Conservation (phyloP, 2,888 invertebrate species). For the Drosophila peninsularis region DNA sequence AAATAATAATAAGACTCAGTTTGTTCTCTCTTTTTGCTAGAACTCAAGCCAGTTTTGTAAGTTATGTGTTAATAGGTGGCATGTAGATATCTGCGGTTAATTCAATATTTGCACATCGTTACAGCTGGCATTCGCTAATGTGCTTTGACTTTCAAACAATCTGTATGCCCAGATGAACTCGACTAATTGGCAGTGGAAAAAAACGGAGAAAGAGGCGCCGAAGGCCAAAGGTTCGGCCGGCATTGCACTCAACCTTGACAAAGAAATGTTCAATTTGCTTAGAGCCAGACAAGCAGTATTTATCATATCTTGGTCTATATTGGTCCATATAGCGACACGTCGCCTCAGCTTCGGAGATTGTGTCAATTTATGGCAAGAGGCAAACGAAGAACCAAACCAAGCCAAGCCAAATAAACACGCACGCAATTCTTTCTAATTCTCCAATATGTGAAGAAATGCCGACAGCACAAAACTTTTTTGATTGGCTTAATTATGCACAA, state of each 20-base stretch:
- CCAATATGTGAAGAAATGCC: slow-evolving; percentile 29
- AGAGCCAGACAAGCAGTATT: slow-evolving; percentile 25
- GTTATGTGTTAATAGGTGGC: slow-evolving; percentile 48
- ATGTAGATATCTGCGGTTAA: slow-evolving; percentile 26
- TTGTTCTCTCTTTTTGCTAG: slow-evolving; percentile 12
- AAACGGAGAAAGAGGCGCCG: not conserved
- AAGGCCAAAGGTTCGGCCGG: slow-evolving; percentile 9
- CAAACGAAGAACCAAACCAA: slow-evolving; percentile 16
- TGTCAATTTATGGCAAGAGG: slow-evolving; percentile 32
- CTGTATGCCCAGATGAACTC: slow-evolving; percentile 53
- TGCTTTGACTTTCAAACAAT: slow-evolving; percentile 41
- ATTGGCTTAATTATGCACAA: slow-evolving; percentile 72
- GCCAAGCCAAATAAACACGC: slow-evolving; percentile 17
- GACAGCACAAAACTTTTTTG: slow-evolving; percentile 54
- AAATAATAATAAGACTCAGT: not conserved
- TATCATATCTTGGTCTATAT: slow-evolving; percentile 27
- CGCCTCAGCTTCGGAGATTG: slow-evolving; percentile 16
- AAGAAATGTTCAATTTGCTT: slow-evolving; percentile 67
- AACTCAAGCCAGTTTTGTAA: slow-evolving; percentile 40
- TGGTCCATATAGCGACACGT: slow-evolving; percentile 15
- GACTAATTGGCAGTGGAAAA: slow-evolving; percentile 58
- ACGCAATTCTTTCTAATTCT: slow-evolving; percentile 50
- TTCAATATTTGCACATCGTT: slow-evolving; percentile 72
- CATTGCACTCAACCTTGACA: slow-evolving; percentile 67
- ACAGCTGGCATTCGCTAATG: slow-evolving; percentile 42